Evolutionary conservation across 2,888 invertebrate genomes (phyloP), one percentile per base, ranked within the genome.

Genomic region (Cepaea hortensis): DNA sequence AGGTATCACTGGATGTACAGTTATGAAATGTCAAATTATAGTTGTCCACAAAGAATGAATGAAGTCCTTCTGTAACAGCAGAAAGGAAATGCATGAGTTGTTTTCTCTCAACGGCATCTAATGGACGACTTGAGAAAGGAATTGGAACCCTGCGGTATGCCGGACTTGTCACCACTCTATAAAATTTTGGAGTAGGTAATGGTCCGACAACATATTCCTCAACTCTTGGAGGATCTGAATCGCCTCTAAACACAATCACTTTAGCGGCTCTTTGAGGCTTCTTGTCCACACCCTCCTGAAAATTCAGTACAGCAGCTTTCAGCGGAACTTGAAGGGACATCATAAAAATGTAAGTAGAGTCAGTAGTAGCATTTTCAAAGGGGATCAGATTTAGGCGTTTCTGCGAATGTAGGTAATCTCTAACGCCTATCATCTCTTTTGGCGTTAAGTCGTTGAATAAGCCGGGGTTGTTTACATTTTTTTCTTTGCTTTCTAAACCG

Each of bases 121-220:
- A 88, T 0, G 92, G 91, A 2, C 92, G 89, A 72, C 91, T 91
- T 82, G 48, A 55, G 61, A 90, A 93, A 11, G 93, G 93, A 61
- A 93, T 90, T 6, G 91, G 91, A 18, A 90, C 89, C 48, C 88
- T 88, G 0, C 91, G 89, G 85, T 91, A 92, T 0, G 90, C 88
- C 3, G 92, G 92, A 87, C 91, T 92, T 84, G 90, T 89, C 13
- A 91, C 90, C 18, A 89, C 88, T 46, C 85, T 85, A 35, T 91
- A 89, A 84, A 89, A 91, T 35, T 75, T 89, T 0, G 92, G 93
- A 0, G 87, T 86, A 5, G 92, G 93, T 23, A 93, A 85, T 1
- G 92, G 92, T 1, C 91, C 91, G 6, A 93, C 93, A 23, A 91
- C 88, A 84, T 92, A 93, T 85, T 93, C 93, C 85, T 93, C 92